phyloP scores from a whole-genome alignment of 2,888 invertebrate species.

The Aphrophora alni region DNA sequence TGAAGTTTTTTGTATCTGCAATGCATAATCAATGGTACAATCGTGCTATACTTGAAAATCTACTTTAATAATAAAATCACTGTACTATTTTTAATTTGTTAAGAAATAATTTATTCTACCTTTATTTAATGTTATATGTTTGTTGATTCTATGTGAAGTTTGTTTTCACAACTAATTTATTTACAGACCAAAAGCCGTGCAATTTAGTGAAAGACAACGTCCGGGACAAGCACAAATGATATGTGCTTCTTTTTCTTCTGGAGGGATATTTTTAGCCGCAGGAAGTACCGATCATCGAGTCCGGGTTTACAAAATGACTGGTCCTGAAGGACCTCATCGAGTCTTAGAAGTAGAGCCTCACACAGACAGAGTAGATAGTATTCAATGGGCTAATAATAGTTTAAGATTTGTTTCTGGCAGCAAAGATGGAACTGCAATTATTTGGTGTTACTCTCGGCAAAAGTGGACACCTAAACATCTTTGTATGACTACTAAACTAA shows the following conservation, averaged over 20 bases:
- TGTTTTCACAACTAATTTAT: neutral
- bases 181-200: constrained; percentile 80
- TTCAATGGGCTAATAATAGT: constrained; percentile 91
- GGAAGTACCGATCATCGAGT: constrained; percentile 96
- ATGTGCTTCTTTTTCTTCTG: constrained; percentile 88
- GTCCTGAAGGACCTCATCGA: constrained; percentile 73
- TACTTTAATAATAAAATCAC: no score
- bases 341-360: constrained; percentile 82
- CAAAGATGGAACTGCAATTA: constrained; percentile 92
- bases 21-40: no score
- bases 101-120: no score
- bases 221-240: constrained; percentile 96
- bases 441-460: constrained; percentile 91
- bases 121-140: no score
- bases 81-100: no score
- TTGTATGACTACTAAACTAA: constrained; percentile 69
- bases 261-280: constrained; percentile 89
- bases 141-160: no score
- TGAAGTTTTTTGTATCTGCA: no score
- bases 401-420: constrained; percentile 92
- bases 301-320: constrained; percentile 83
- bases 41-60: no score
- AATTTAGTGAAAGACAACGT: constrained; percentile 90
- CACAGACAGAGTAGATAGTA: constrained; percentile 91
- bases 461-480: constrained; percentile 85